Evolutionary conservation across 2,888 invertebrate species (phyloP), one percentile per base, ranked within the genome.

Genomic region (Trichopria drosophilae): DNA sequence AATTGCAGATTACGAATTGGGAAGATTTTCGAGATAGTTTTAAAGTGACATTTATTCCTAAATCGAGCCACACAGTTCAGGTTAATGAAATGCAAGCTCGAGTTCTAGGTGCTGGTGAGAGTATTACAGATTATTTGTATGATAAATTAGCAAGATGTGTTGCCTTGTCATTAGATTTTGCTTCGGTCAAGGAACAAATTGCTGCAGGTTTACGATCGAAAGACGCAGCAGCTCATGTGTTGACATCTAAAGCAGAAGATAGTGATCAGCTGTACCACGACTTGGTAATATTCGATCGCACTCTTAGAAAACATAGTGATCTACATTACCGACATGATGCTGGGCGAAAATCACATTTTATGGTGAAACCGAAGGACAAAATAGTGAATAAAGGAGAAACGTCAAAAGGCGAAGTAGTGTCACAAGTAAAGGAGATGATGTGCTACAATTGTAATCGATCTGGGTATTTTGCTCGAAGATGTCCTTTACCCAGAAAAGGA

Each of bases 101-200:
- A 1, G 20, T 19, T 9, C 54, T 54, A 36, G 29, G 36, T 1
- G 13, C 32, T 6, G 35, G 31, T 3, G 58, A 58, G 37, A 12
- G 36, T 2, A 13, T 58, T 3, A 32, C 46, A 1, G 32, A 41
- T 1, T 55, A 59, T 36, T 58, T 41, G 22, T 31, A 55, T 12
- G 53, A 52, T 1, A 58, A 58, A 29, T 50, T 51, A 2, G 36
- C 35, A 20, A 40, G 55, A 6, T 55, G 51, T 29, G 41, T 39
- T 22, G 15, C 32, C 22, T 34, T 57, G 3, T 24, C 36, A 0
- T 22, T 57, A 5, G n/a, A 40, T 10, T 50, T 54, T 15, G 31
- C 28, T 1, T 43, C 58, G 12, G 36, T 45, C 1, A 32, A 52
- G 9, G 28, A 47, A 12, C 53, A 57, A 34, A 34, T 58, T 7